Conservation (phyloP, 2,113 vertebrate species). For the Megalops atlanticus region DNA sequence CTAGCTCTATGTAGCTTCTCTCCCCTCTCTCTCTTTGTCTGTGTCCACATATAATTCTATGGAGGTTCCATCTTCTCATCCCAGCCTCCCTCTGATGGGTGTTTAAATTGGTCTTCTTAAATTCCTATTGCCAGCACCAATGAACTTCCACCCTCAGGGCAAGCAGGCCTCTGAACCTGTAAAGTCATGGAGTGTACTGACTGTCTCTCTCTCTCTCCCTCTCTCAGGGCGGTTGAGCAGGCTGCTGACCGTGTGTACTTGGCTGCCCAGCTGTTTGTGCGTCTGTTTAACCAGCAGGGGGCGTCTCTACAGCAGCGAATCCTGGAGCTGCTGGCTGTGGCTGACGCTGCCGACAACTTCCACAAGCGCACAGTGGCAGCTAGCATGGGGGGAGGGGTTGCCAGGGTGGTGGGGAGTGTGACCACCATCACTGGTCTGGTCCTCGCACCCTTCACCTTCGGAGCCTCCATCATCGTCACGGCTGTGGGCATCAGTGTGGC, state of each 20-base stretch:
- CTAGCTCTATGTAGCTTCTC: background rate
- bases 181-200: too few species aligned
- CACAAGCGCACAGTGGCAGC: conserved; percentile 62
- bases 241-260: conserved; percentile 67
- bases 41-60: too few species aligned
- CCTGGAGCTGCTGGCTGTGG: conserved; percentile 60
- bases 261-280: conserved; percentile 67
- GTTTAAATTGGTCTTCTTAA: too few species aligned
- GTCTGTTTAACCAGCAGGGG: conserved; percentile 64
- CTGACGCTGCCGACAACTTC: conserved; percentile 61
- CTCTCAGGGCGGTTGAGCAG: conserved; percentile 62
- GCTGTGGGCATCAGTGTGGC: conserved; percentile 72
- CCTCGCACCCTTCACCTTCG: conserved; percentile 71
- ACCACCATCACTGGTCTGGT: conserved; percentile 72
- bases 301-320: conserved; percentile 59
- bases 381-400: conserved; percentile 64
- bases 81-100: background rate
- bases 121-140: too few species aligned
- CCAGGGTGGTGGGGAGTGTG: conserved; percentile 67
- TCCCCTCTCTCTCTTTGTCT: background rate
- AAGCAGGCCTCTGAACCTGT: too few species aligned
- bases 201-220: conserved; percentile 57
- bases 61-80: background rate
- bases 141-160: background rate
- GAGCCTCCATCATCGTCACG: conserved; percentile 69